Evolutionary conservation across 1,140 invertebrate genomes (phyloP).

Genomic region (Lethocerus indicus): DNA sequence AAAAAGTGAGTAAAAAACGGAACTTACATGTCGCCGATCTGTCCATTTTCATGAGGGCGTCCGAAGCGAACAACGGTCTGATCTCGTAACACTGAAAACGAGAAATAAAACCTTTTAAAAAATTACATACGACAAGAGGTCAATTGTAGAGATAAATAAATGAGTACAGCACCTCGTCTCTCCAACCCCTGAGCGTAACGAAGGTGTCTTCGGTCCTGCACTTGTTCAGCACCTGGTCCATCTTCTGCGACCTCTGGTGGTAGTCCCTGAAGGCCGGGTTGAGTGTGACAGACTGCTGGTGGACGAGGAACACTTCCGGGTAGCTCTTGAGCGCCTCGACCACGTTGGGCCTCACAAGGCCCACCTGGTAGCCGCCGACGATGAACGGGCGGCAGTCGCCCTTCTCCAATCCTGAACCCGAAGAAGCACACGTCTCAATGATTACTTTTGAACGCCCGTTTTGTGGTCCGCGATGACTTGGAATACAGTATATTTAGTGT

Average conservation of each 20-base stretch:
- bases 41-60: conserved; percentile 74
- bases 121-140: neutral
- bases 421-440: no score
- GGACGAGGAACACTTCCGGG: conserved; percentile 49
- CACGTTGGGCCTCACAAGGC: conserved; percentile 66
- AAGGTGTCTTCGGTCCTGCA: conserved; percentile 46
- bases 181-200: conserved; percentile 65
- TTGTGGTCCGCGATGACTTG: no score
- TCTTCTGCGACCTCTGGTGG: conserved; percentile 51
- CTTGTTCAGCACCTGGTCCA: conserved; percentile 63
- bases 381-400: conserved; percentile 69
- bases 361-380: conserved; percentile 73
- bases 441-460: no score
- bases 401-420: conserved; percentile 47
- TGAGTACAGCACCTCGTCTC: conserved; percentile 57
- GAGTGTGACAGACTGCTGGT: conserved; percentile 49
- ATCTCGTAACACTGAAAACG: conserved; percentile 65
- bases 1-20: no score
- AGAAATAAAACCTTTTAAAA: conserved; percentile 8
- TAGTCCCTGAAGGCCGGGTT: conserved; percentile 74
- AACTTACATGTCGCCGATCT: conserved; percentile 67
- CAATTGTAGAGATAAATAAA: neutral
- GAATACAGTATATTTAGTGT: no score
- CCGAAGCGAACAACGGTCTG: conserved; percentile 45
- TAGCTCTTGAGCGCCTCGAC: conserved; percentile 58